A percentile compares a stretch with the other conserved stretches of the same genome.
Evolutionary conservation across 2,113 vertebrate genomes (phyloP).

Genomic region (Xenopus laevis): DNA sequence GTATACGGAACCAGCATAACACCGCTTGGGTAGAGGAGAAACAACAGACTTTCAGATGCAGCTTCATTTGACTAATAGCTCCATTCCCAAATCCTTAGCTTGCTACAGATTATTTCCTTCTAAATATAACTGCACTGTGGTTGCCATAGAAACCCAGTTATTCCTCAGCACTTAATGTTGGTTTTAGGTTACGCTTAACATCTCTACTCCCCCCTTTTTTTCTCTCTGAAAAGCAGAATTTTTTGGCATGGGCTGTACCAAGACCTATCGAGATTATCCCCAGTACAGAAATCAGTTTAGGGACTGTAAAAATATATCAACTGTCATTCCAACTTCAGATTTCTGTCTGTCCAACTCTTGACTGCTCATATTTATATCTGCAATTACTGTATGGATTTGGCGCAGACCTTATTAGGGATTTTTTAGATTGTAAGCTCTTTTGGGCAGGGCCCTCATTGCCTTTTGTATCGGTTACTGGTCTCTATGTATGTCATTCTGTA

Average conservation of each 20-base stretch:
- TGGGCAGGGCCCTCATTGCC: too few species aligned
- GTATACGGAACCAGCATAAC: too few species aligned
- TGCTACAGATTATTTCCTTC: not conserved
- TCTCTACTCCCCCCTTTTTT: not conserved
- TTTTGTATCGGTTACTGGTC: too few species aligned
- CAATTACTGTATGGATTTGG: too few species aligned
- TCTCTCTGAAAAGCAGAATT: not conserved
- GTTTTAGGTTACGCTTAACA: not conserved
- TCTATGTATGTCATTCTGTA: too few species aligned
- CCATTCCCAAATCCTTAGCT: not conserved
- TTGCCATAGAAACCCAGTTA: conserved; percentile 1
- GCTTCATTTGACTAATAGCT: not conserved
- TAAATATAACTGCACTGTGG: not conserved
- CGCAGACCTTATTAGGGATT: too few species aligned
- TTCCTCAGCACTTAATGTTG: not conserved
- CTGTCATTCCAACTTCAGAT: not conserved
- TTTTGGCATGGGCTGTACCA: not conserved
- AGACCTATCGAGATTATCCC: not conserved
- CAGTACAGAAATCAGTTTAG: not conserved
- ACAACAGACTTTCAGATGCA: not conserved
- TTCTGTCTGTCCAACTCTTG: not conserved
- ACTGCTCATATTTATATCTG: not conserved
- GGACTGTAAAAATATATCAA: too few species aligned
- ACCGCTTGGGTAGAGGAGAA: not conserved
- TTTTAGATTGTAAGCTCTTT: too few species aligned